Evolutionary conservation across 2,797 vertebrate species (phyloP).

Genomic region (Aratinga solstitialis): DNA sequence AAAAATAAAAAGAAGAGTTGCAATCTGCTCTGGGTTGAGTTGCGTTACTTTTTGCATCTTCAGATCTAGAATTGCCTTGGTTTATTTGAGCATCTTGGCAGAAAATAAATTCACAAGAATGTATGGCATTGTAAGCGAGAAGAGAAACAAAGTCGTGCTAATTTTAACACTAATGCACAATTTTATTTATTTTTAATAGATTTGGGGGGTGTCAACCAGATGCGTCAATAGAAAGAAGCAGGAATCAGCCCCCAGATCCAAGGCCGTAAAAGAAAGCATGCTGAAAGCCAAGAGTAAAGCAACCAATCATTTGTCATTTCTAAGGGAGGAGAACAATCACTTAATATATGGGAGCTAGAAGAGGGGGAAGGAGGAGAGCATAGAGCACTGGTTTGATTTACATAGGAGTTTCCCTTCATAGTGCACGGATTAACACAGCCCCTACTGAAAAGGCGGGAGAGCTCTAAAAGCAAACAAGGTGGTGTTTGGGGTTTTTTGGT

Average conservation of each 20-base stretch:
- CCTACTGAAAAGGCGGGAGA: conserved; percentile 70
- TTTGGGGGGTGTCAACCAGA: conserved; percentile 59
- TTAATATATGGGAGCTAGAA: conserved; percentile 59
- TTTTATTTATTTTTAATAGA: conserved; percentile 66
- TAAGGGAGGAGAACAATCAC: conserved; percentile 70
- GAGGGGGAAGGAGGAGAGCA: conserved; percentile 68
- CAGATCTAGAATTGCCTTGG: background rate
- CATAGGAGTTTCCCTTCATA: conserved; percentile 80
- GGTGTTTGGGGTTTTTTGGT: background rate
- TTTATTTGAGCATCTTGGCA: conserved; percentile 12
- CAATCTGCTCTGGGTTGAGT: background rate
- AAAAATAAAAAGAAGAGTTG: background rate
- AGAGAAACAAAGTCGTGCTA: conserved; percentile 48
- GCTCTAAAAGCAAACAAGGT: conserved; percentile 66
- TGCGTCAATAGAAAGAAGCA: conserved; percentile 79
- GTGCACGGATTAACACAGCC: conserved; percentile 71
- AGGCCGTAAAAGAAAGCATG: conserved; percentile 65
- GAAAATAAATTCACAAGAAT: conserved; percentile 30
- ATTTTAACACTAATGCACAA: conserved; percentile 71
- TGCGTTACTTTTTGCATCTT: conserved; percentile 47
- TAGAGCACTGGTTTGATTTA: conserved; percentile 80
- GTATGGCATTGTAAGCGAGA: background rate
- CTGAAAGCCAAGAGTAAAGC: conserved; percentile 55
- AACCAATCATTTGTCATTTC: conserved; percentile 60
- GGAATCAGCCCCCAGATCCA: conserved; percentile 82